These are phyloP conservation scores for Cantharis nigra DNA, from an alignment of 2,888 invertebrate genomes.

Conservation along the genomic window DNA sequence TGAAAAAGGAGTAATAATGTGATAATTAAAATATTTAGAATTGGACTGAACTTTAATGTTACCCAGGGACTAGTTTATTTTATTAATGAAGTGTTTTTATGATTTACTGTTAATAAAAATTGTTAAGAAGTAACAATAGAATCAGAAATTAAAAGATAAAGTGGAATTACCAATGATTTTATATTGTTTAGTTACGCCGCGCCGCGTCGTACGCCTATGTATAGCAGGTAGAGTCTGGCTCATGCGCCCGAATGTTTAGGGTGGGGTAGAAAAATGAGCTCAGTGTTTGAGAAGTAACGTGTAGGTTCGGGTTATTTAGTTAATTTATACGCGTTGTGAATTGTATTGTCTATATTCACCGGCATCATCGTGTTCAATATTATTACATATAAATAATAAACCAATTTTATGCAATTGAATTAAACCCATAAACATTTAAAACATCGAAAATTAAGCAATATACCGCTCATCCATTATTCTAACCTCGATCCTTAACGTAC, in stretches of 20 bases:
- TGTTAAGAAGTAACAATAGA: background rate
- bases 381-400: conserved; percentile 4
- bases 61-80: background rate
- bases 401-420: background rate
- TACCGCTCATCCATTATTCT: conserved; percentile 34
- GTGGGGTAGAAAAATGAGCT: conserved; percentile 34
- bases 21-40: background rate
- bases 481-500: conserved; percentile 25
- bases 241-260: conserved; percentile 32
- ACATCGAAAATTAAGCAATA: conserved; percentile 33
- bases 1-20: background rate
- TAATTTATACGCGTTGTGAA: conserved; percentile 6
- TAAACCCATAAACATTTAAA: background rate
- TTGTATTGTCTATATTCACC: conserved; percentile 11
- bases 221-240: conserved; percentile 19
- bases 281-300: conserved; percentile 25
- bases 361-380: conserved; percentile 12
- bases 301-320: conserved; percentile 12
- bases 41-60: background rate
- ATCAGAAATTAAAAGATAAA: conserved; percentile 5
- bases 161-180: conserved; percentile 17
- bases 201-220: conserved; percentile 33
- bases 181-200: conserved; percentile 1
- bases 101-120: background rate
- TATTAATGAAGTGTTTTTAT: background rate